Evolutionary conservation across 2,797 vertebrate genomes (phyloP), one percentile per base, ranked within the genome.

Genomic region (Pterois miles): DNA sequence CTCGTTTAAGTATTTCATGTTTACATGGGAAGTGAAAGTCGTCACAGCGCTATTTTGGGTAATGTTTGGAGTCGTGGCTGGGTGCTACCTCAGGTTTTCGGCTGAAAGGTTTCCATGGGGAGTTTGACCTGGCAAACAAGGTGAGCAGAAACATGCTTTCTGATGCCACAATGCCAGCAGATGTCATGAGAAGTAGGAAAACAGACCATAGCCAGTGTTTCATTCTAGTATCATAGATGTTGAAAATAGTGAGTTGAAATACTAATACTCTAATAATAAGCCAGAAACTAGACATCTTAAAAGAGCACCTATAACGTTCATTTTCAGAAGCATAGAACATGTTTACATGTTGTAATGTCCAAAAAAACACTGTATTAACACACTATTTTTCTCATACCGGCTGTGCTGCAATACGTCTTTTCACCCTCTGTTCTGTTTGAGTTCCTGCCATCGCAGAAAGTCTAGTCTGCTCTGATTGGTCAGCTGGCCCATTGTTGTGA

Each of bases 71-170:
- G 13, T 25, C 0, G 16, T 48, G 40, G 50, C 34, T 23, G 23
- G 53, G 43, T 70, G 53, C 58, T 79, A 33, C 36, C 64, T 71
- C 22, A 9, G 62, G 69, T 71, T 91, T 84, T 82, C 78, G 29
- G 9, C 52, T 3, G 4, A 75, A 46, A 65, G 34, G 68, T 88
- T 89, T 80, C 81, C 63, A 77, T 81, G 64, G 90, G 76, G 77
- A 87, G 54, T 75, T 78, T 82, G 46, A 74, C 70, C 34, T 16
- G 18, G 56, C n/a, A 82, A 86, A 85, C 59, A 85, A 65, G 52
- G 33, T 16, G 2, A 81, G 59, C 36, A 33, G 64, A 53, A 71
- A 74, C 73, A 66, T 58, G 56, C 25, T 68, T 62, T 86, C 71
- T 33, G 40, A 78, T 86, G 74, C 53, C 70, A 80, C 70, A 88